phyloP scores from a whole-genome alignment of 2,888 invertebrate species.

The Drepana falcataria region DNA sequence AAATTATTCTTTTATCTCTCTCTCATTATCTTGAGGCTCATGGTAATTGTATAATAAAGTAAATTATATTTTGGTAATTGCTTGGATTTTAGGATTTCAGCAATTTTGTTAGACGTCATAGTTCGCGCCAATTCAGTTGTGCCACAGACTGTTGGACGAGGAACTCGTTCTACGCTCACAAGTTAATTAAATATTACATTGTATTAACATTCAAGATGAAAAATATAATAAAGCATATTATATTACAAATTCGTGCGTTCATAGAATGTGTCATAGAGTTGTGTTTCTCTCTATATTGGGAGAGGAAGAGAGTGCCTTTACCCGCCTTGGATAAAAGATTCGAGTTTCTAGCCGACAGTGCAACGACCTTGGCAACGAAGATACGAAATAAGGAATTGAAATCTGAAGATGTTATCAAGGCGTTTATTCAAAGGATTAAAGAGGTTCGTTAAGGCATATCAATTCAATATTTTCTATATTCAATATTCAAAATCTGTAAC shows the following conservation, averaged over 20 bases:
- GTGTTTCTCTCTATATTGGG: slow-evolving; percentile 1
- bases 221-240: background rate
- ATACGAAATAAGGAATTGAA: slow-evolving; percentile 76
- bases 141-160: slow-evolving; percentile 2
- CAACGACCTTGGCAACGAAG: slow-evolving; percentile 75
- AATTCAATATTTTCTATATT: background rate
- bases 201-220: background rate
- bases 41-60: too few relatives aligned
- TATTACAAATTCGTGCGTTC: background rate
- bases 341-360: slow-evolving; percentile 63
- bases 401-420: slow-evolving; percentile 80
- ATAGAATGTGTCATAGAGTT: background rate
- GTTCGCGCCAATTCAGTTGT: slow-evolving; percentile 56
- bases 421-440: slow-evolving; percentile 64
- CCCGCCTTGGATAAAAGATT: background rate
- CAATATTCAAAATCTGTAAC: background rate
- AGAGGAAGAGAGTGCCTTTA: background rate
- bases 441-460: background rate
- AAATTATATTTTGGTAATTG: too few relatives aligned
- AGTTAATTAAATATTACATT: too few relatives aligned
- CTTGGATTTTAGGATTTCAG: too few relatives aligned
- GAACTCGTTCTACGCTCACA: too few relatives aligned
- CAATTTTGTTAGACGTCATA: slow-evolving; percentile 56
- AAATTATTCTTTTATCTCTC: too few relatives aligned
- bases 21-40: too few relatives aligned